Evolutionary conservation across 2,797 vertebrate species (phyloP).

Genomic region (Antennarius maculatus): DNA sequence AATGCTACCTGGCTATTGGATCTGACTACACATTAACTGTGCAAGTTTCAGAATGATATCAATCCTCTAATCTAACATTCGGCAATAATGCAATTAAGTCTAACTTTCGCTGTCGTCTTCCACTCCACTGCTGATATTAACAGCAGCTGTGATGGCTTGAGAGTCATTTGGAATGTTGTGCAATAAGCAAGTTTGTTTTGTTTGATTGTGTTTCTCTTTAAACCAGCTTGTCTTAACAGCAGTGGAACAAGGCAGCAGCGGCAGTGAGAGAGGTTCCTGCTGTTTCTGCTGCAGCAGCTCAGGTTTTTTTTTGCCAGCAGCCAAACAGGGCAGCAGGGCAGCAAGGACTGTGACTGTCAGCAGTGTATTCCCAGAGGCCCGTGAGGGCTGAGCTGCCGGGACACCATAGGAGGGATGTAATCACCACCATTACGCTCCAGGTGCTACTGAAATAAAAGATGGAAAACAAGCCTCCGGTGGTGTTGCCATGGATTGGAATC

Average conservation of each 20-base stretch:
- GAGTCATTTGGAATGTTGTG: constrained; percentile 30
- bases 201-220: constrained; percentile 66
- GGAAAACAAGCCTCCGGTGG: constrained; percentile 76
- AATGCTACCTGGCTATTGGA: too few relatives aligned
- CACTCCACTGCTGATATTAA: background rate
- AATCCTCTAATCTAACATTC: background rate
- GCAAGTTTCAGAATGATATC: too few relatives aligned
- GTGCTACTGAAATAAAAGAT: constrained; percentile 77
- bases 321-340: constrained; percentile 59
- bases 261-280: constrained; percentile 22
- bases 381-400: constrained; percentile 52
- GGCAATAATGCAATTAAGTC: background rate
- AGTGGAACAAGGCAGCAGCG: constrained; percentile 37
- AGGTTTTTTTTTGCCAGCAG: constrained; percentile 49
- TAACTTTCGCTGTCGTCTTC: background rate
- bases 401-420: constrained; percentile 74
- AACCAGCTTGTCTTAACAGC: constrained; percentile 59
- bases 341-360: constrained; percentile 74
- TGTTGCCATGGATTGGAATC: constrained; percentile 81
- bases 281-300: constrained; percentile 17
- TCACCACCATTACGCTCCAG: constrained; percentile 80
- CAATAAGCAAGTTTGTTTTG: constrained; percentile 68
- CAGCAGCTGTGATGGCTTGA: background rate
- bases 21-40: too few relatives aligned
- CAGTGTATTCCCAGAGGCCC: constrained; percentile 62